Percentiles rank a stretch among this genome's conserved stretches.
phyloP scores from a whole-genome alignment of 1,140 invertebrate genomes.

The Lepidotrigona ventralis region DNA sequence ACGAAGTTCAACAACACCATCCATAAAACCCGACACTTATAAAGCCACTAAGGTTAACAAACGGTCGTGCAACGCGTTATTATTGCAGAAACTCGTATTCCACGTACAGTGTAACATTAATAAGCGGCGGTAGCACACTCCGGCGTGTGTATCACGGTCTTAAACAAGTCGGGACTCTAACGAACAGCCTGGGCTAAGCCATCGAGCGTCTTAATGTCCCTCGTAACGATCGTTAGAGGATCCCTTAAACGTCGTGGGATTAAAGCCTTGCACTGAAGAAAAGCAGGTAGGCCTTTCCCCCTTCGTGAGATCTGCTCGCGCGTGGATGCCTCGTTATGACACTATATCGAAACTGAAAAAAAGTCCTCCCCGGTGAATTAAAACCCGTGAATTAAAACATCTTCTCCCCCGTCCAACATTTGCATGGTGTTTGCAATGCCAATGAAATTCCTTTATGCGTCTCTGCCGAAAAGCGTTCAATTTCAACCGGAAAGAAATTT shows the following conservation, averaged over 20 bases:
- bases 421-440: neutral
- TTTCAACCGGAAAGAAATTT: too few relatives aligned
- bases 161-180: conserved; percentile 36
- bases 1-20: neutral
- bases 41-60: neutral
- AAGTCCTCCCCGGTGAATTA: neutral
- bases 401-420: neutral
- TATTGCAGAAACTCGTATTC: conserved; percentile 17
- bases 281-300: neutral
- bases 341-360: neutral
- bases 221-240: conserved; percentile 47
- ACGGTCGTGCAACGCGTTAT: neutral
- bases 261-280: conserved; percentile 16
- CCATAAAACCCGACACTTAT: conserved; percentile 11
- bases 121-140: neutral
- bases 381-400: neutral
- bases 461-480: neutral
- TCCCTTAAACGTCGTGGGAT: conserved; percentile 28
- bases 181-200: conserved; percentile 24
- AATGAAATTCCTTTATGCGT: neutral
- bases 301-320: neutral
- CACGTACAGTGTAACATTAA: conserved; percentile 12
- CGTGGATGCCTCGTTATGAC: conserved; percentile 5
- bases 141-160: conserved; percentile 1
- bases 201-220: conserved; percentile 30